Base-by-base conservation (phyloP, 2,888 invertebrate genomes). In the Hypomecis punctinalis region DNA sequence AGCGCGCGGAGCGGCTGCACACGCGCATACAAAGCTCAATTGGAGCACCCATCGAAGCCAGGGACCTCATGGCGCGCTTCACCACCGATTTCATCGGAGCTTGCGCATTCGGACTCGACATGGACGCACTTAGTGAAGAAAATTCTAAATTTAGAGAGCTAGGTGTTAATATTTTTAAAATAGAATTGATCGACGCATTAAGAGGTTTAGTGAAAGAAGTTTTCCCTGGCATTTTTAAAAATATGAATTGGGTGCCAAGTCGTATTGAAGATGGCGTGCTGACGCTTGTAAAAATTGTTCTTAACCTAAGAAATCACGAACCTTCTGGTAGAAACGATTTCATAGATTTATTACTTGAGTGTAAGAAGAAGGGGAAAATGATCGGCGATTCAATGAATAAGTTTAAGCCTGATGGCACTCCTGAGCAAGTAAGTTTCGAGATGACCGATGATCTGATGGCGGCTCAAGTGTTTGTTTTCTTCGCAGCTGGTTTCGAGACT, bases 401-500 rank as follows among this genome's bases (percentile, higher is more conserved):
- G 8, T 67, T 66, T 46, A 72, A 73, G 48, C 46, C 73, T 3
- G 82, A 86, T 23, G 88, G 88, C 0, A 77, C 71, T 3, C 78
- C 85, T 6, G 66, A 72, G 13, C 55, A 65, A 10, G 79, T 76
- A 0, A 78, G 81, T 48, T 66, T 85, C 69, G 81, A 85, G 23
- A 73, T 86, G 75, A 79, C 79, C 37, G 58, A 75, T 2, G 61
- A 66, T 9, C 69, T 76, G 40, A 76, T 87, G 71, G 77, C 68
- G 4, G 84, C 87, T 2, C 88, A 88, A 71, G 78, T 84, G 2
- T 83, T 84, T 11, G 66, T 88, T 9, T 88, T 88, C 67, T 88
- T 89, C 46, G 80, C 77, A 7, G 92, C 90, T 23, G 91, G 93
- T 8, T 91, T 88, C 43, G 91, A 91, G 69, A 90, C 92, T 0